phyloP scores from a whole-genome alignment of 2,113 vertebrate genomes.

The Symphodus melops region DNA sequence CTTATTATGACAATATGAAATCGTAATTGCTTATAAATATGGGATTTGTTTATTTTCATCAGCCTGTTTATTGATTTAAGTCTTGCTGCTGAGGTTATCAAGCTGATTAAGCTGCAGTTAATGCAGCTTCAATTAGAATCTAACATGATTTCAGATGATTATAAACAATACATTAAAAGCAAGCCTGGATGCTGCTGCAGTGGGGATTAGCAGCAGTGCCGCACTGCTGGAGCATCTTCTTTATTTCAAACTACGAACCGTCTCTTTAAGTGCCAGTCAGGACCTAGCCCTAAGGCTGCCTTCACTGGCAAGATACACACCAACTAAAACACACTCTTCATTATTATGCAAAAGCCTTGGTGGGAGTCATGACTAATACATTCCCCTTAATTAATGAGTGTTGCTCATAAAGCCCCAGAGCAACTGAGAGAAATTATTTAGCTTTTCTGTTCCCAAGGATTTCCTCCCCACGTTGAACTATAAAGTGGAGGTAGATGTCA shows the following conservation, averaged over 20 bases:
- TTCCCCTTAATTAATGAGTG: slow-evolving; percentile 78
- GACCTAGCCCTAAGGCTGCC: slow-evolving; percentile 42
- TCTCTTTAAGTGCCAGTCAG: slow-evolving; percentile 49
- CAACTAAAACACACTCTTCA: slow-evolving; percentile 59
- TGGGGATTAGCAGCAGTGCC: slow-evolving; percentile 17
- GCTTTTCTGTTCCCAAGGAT: slow-evolving; percentile 56
- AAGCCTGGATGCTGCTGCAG: slow-evolving; percentile 5
- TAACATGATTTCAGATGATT: slow-evolving; percentile 29
- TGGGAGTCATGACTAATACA: slow-evolving; percentile 80
- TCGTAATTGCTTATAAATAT: slow-evolving; percentile 38
- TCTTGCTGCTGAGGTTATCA: slow-evolving; percentile 11
- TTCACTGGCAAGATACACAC: slow-evolving; percentile 33
- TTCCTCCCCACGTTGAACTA: slow-evolving; percentile 57
- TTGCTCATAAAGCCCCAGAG: slow-evolving; percentile 69
- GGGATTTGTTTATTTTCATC: slow-evolving; percentile 27
- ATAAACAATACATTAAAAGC: slow-evolving; percentile 49
- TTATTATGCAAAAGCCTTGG: slow-evolving; percentile 73
- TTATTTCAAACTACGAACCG: slow-evolving; percentile 30
- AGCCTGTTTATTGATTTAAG: slow-evolving; percentile 38
- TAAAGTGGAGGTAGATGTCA: slow-evolving; percentile 59
- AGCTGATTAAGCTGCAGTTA: slow-evolving; percentile 21
- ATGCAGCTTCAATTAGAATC: slow-evolving; percentile 40
- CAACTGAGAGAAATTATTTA: slow-evolving; percentile 69
- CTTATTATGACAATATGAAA: slow-evolving; percentile 54
- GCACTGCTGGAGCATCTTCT: slow-evolving; percentile 7